phyloP scores from a whole-genome alignment of 2,113 vertebrate species.

The Canis aureus region DNA sequence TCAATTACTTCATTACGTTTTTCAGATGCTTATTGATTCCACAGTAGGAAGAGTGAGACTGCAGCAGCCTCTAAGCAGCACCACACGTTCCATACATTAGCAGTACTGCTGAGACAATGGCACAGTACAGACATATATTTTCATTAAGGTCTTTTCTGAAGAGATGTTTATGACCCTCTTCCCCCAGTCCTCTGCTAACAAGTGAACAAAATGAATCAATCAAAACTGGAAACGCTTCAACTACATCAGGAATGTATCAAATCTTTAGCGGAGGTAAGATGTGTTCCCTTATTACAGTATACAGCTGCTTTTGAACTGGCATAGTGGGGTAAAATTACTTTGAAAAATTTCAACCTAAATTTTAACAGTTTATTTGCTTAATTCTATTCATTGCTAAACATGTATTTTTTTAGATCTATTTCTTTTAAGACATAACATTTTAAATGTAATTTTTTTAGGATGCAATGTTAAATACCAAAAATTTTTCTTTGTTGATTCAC shows the following conservation, averaged over 20 bases:
- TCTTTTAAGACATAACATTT: constrained; percentile 77
- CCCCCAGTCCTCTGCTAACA: constrained; percentile 87
- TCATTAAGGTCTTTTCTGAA: constrained; percentile 88
- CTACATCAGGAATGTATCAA: constrained; percentile 88
- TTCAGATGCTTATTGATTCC: constrained; percentile 91
- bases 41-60: constrained; percentile 88
- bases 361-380: constrained; percentile 74
- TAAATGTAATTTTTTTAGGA: constrained; percentile 76
- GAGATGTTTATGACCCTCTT: constrained; percentile 87
- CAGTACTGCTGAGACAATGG: constrained; percentile 90
- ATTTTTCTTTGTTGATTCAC: constrained; percentile 72
- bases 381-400: constrained; percentile 70
- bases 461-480: constrained; percentile 79
- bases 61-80: constrained; percentile 89
- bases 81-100: constrained; percentile 86
- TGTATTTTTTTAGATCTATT: constrained; percentile 72
- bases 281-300: constrained; percentile 87
- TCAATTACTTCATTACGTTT: constrained; percentile 91
- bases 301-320: constrained; percentile 74
- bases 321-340: constrained; percentile 81
- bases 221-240: constrained; percentile 88
- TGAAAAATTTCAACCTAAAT: constrained; percentile 79
- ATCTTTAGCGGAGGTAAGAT: constrained; percentile 90
- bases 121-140: constrained; percentile 87
- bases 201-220: constrained; percentile 90